phyloP scores from a whole-genome alignment of 37 sponge, comb jelly and placozoan species.

The Hormiphora californensis region DNA sequence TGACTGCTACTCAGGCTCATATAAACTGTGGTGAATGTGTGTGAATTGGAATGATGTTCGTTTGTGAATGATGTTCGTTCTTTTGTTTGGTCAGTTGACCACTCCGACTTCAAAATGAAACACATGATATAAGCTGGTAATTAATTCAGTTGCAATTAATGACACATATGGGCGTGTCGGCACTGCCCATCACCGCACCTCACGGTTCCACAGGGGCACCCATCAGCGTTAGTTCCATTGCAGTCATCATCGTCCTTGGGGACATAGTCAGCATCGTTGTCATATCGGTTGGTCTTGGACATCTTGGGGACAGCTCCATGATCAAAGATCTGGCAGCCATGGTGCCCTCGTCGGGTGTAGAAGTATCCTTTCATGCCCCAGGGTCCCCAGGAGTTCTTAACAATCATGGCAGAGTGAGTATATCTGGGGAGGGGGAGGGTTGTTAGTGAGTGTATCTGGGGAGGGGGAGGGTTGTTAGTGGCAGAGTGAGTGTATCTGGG shows the following conservation, averaged over 20 bases:
- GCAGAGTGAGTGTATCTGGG: too few relatives aligned
- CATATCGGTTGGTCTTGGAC: too few relatives aligned
- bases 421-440: not conserved
- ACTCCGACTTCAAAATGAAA: too few relatives aligned
- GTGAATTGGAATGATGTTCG: too few relatives aligned
- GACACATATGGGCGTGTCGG: constrained; percentile 13
- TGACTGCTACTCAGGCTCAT: too few relatives aligned
- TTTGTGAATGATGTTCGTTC: too few relatives aligned
- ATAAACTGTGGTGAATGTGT: too few relatives aligned
- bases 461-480: too few relatives aligned
- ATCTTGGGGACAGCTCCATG: not conserved
- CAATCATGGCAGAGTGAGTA: constrained; percentile 8
- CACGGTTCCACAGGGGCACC: constrained; percentile 19
- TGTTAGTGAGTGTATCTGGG: too few relatives aligned
- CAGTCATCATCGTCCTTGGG: not conserved
- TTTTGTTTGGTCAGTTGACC: too few relatives aligned
- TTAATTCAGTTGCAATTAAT: too few relatives aligned
- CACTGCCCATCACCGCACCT: not conserved
- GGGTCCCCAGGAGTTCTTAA: constrained; percentile 16
- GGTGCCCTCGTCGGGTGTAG: constrained; percentile 13
- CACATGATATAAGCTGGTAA: too few relatives aligned
- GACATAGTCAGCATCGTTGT: constrained; percentile 18
- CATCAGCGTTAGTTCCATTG: constrained; percentile 21
- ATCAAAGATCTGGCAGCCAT: not conserved
- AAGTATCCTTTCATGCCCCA: constrained; percentile 20